A percentile compares a stretch with the other conserved stretches of the same genome.
phyloP scores from a whole-genome alignment of 2,797 vertebrate genomes.

The Dicrostonyx torquatus region DNA sequence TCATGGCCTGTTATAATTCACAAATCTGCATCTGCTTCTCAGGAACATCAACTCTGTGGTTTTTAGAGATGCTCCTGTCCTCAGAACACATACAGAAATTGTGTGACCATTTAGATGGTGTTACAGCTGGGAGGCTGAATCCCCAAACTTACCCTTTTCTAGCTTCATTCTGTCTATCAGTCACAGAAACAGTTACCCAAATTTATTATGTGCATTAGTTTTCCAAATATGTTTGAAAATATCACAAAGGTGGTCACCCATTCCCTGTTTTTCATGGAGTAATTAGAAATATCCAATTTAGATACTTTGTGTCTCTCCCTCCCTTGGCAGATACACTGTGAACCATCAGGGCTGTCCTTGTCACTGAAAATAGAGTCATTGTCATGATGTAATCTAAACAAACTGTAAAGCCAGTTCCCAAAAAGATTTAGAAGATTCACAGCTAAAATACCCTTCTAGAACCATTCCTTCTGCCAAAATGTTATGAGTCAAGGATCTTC shows the following conservation, averaged over 20 bases:
- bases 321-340: neutral
- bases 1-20: neutral
- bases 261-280: neutral
- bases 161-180: neutral
- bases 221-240: neutral
- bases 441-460: neutral
- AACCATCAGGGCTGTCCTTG: neutral
- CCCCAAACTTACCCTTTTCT: neutral
- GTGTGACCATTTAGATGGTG: neutral
- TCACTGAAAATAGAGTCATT: neutral
- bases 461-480: neutral
- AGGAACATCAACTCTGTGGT: neutral
- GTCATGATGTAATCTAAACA: neutral
- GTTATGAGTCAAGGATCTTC: neutral
- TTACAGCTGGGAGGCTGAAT: neutral
- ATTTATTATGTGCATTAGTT: neutral
- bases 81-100: neutral
- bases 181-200: neutral
- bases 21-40: neutral
- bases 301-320: neutral
- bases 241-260: neutral
- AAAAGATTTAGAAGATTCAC: slow-evolving; percentile 1
- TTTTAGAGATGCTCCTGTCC: neutral
- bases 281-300: neutral
- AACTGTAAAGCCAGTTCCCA: neutral